A percentile compares a stretch with the other conserved stretches of the same genome.
Conservation (phyloP, 2,113 vertebrate genomes). For the Strix aluco region DNA sequence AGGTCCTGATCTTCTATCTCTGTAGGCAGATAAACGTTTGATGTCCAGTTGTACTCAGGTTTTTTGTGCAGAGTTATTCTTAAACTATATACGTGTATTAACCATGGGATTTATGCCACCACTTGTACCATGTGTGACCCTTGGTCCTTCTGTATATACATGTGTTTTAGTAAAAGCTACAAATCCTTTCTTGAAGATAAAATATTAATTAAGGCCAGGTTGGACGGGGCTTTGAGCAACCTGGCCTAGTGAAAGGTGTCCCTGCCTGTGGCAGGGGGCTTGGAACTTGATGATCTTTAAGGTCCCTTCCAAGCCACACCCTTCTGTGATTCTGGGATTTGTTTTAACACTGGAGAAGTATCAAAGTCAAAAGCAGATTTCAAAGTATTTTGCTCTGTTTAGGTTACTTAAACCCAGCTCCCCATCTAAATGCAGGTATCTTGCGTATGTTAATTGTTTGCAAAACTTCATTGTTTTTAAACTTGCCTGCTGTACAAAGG, state of each 20-base stretch:
- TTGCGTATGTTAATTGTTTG: background rate
- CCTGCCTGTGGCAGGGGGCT: too few species aligned
- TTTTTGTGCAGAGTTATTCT: background rate
- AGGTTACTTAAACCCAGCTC: background rate
- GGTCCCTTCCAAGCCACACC: too few species aligned
- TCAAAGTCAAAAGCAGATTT: background rate
- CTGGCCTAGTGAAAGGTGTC: too few species aligned
- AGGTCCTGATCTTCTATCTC: background rate
- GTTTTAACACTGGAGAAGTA: background rate
- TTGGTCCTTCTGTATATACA: background rate
- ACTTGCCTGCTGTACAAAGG: background rate
- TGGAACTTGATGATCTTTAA: too few species aligned
- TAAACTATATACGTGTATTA: background rate
- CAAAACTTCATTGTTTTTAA: background rate
- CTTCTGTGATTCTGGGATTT: background rate
- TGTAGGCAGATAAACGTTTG: background rate
- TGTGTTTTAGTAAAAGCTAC: background rate
- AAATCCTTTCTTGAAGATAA: background rate
- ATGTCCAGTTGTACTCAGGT: background rate
- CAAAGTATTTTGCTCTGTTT: background rate
- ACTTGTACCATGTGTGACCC: accelerated
- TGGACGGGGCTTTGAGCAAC: too few species aligned
- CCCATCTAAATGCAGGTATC: background rate
- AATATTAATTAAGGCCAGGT: background rate
- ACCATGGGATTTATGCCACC: background rate